Evolutionary conservation across 2,888 invertebrate species (phyloP).

Genomic region (Pinctada fucata): DNA sequence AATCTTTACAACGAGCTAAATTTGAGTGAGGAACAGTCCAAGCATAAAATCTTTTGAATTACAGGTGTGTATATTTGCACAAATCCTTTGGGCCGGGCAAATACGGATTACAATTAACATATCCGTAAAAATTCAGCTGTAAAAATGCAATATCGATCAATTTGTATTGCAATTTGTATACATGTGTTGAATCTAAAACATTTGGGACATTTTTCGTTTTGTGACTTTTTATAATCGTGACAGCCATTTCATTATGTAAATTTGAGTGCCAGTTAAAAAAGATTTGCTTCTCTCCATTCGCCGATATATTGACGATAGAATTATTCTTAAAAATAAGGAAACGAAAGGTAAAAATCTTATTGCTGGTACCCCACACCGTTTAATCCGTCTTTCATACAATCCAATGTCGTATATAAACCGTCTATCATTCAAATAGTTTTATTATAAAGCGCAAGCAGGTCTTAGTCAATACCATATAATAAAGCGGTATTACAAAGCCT

Average conservation of each 20-base stretch:
- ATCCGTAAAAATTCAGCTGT: neutral
- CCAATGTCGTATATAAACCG: neutral
- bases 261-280: neutral
- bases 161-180: neutral
- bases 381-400: neutral
- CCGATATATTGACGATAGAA: neutral
- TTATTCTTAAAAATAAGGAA: neutral
- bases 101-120: slow-evolving; percentile 1
- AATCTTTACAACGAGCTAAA: no score
- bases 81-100: neutral
- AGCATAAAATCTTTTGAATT: neutral
- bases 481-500: neutral
- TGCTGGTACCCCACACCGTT: neutral
- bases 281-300: neutral
- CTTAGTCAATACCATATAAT: slow-evolving; percentile 13
- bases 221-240: neutral
- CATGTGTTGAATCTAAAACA: slow-evolving; percentile 12
- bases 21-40: no score
- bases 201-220: neutral
- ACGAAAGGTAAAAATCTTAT: neutral
- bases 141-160: neutral
- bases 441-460: neutral
- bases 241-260: slow-evolving; percentile 5
- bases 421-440: slow-evolving; percentile 3
- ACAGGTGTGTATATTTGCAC: neutral